Conservation (phyloP, 2,113 vertebrate species). For the Orientallactaga bullata region DNA sequence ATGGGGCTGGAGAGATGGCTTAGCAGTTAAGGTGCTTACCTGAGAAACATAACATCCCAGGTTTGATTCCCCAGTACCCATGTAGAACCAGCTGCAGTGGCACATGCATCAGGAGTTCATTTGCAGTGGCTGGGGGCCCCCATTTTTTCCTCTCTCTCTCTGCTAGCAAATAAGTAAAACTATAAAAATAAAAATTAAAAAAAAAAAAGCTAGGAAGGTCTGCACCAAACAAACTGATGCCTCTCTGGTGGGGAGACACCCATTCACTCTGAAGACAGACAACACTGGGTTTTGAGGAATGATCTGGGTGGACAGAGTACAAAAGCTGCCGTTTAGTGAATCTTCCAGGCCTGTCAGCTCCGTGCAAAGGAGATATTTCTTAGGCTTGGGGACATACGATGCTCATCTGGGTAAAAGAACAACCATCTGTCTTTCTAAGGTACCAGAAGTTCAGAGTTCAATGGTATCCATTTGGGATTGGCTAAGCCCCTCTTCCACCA, state of each 20-base stretch:
- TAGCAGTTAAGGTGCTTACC: too few species aligned
- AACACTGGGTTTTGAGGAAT: not conserved
- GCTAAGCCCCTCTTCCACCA: not conserved
- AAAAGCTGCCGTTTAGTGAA: slow-evolving; percentile 8
- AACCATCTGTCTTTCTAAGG: not conserved
- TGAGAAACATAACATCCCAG: too few species aligned
- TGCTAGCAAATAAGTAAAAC: too few species aligned
- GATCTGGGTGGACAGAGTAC: not conserved
- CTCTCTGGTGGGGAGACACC: not conserved
- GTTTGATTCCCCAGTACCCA: too few species aligned
- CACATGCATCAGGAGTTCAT: too few species aligned
- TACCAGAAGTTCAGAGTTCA: not conserved
- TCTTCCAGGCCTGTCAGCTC: not conserved
- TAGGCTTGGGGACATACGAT: not conserved
- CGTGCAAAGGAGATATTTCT: not conserved
- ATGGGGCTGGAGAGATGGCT: too few species aligned
- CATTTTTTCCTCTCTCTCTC: too few species aligned
- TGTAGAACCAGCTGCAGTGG: too few species aligned
- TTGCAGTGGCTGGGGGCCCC: too few species aligned
- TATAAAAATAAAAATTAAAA: too few species aligned
- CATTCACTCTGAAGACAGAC: not conserved
- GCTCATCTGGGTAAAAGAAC: not conserved
- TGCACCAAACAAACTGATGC: not conserved
- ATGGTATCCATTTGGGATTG: not conserved
- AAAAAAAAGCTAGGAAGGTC: not conserved